These are phyloP conservation scores for Lacerta bilineata DNA, from an alignment of 2,797 vertebrate species.

Conservation along the genomic window DNA sequence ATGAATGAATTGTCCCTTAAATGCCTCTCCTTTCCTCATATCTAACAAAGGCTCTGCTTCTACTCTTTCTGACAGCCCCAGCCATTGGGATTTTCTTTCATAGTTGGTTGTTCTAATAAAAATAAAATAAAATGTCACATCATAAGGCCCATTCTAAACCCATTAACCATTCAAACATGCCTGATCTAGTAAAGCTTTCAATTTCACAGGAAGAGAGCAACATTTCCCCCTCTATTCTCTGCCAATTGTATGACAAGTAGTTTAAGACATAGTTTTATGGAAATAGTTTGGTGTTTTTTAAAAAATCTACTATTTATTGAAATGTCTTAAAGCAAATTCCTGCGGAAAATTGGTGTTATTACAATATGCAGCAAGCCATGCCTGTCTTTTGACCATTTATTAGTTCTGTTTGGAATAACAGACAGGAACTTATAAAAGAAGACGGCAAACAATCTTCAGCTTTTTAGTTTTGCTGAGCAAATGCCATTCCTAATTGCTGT, in stretches of 20 bases:
- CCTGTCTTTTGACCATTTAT: conserved; percentile 48
- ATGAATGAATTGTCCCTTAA: not conserved
- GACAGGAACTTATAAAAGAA: not conserved
- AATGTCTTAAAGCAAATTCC: not conserved
- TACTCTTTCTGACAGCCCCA: not conserved
- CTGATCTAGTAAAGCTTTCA: not conserved
- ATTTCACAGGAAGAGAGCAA: not conserved
- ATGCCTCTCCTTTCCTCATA: not conserved
- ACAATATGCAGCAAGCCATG: not conserved
- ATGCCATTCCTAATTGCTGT: conserved; percentile 69
- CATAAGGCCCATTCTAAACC: not conserved
- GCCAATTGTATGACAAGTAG: not conserved
- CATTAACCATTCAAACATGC: not conserved
- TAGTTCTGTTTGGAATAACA: not conserved
- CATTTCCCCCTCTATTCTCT: not conserved
- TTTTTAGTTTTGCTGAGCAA: conserved; percentile 52
- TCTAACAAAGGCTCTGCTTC: not conserved
- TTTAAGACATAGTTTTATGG: not conserved
- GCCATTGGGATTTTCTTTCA: conserved; percentile 7
- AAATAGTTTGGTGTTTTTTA: not conserved
- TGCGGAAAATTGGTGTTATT: conserved; percentile 27
- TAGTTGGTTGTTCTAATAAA: not conserved
- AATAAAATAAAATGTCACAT: not conserved
- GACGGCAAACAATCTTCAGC: conserved; percentile 39
- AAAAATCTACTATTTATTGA: conserved; percentile 2